Base-by-base conservation (phyloP, 2,113 vertebrate genomes). In the Prunella fulvescens region DNA sequence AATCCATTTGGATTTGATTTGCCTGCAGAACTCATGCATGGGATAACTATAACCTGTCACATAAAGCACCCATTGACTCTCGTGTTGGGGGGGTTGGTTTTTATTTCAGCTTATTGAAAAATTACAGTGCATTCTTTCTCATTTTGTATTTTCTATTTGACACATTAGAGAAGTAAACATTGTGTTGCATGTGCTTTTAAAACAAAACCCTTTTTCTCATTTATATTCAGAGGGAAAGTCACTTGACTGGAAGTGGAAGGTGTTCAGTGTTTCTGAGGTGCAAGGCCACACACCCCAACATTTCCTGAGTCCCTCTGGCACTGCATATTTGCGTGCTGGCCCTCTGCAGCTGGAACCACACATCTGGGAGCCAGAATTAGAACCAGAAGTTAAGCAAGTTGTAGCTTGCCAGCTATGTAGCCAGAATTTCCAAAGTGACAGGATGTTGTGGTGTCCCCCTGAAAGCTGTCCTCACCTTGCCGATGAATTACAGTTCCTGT, bases 391-490 rank as follows among this genome's bases (percentile, higher is more conserved):
- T 23, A 62, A 91, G 79, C 47, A 84, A 92, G 54, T 33, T 92
- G 78, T 12, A 92, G 77, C 76, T 94, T 95, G 74, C 65, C 84
- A 90, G 16, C 90, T 64, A 81, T 86, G 74, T 6, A 92, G 82
- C 47, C 44, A 86, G 93, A 93, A 69, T 96, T 96, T 95, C 96
- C 87, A 87, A 83, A 95, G 82, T 53, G 67, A 60, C 84, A 85
- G 95, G 93, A 93, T 92, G 82, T 94, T 92, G 96, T 85, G 91
- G 93, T 86, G 54, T 96, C 86, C 94, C 91, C 66, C 87, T 70
- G 61, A 94, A 94, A 90, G 79, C 89, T 95, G 89, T 96, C 91
- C 92, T 96, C 95, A 95, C 96, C 94, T 96, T 96, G 92, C 73
- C 61, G 19, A 93, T 81, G 81, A 95, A 82, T 92, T 91, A 81